A percentile compares a stretch with the other conserved stretches of the same genome.
Conservation (phyloP, 2,797 vertebrate genomes). For the Gouania willdenowi region DNA sequence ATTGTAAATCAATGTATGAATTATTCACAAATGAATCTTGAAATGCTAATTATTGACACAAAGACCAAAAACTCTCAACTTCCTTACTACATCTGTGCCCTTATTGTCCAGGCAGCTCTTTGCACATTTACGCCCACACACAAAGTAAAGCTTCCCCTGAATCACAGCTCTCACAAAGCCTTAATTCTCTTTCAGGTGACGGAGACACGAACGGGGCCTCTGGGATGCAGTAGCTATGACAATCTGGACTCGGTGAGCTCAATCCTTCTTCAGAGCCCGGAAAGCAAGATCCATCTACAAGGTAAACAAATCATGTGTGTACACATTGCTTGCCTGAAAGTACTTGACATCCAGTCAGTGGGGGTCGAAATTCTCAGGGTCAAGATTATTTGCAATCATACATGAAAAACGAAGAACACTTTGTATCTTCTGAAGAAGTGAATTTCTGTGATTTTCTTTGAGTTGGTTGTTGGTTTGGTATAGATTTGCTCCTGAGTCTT, state of each 20-base stretch:
- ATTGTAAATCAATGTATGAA: no score
- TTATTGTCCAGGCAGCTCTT: neutral
- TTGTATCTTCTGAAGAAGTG: constrained; percentile 22
- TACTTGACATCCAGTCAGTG: neutral
- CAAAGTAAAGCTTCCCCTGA: neutral
- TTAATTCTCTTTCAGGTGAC: constrained; percentile 84
- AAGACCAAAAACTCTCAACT: no score
- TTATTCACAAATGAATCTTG: no score
- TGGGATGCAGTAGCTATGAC: constrained; percentile 99
- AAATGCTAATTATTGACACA: no score
- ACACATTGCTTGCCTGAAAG: constrained; percentile 7
- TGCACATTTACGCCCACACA: neutral
- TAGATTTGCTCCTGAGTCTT: constrained; percentile 27
- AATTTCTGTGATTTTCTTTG: constrained; percentile 43
- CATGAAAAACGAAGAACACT: constrained; percentile 1
- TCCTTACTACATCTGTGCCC: no score
- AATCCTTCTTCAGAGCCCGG: constrained; percentile 96
- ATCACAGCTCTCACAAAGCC: constrained; percentile 23
- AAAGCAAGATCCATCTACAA: constrained; percentile 98
- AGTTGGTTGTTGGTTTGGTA: constrained; percentile 31
- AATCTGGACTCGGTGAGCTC: constrained; percentile 99
- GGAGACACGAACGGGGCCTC: constrained; percentile 94
- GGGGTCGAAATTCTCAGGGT: constrained; percentile 31
- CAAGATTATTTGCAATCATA: no score
- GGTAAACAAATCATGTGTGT: constrained; percentile 75